Conservation (phyloP, 1,140 invertebrate genomes). For the Zeugodacus cucurbitae region DNA sequence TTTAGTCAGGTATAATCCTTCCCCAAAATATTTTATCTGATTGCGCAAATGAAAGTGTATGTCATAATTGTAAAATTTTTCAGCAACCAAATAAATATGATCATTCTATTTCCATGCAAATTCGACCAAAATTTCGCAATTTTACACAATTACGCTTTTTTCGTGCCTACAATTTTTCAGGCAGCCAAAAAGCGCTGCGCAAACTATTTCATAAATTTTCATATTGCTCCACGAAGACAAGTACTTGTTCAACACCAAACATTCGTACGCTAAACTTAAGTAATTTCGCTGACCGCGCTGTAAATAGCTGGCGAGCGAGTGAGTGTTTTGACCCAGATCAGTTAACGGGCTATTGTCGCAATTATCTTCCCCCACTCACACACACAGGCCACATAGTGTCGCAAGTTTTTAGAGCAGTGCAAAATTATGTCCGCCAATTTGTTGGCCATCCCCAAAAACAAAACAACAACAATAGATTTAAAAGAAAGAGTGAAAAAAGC, state of each 20-base stretch:
- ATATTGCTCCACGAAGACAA: not conserved
- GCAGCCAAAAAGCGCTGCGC: not conserved
- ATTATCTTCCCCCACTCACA: not conserved
- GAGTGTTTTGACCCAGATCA: constrained; percentile 9
- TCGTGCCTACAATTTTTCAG: not conserved
- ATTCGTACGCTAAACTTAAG: not conserved
- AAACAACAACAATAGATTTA: not conserved
- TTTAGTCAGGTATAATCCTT: not conserved
- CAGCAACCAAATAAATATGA: not conserved
- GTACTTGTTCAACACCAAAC: not conserved
- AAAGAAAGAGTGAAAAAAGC: not conserved
- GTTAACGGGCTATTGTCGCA: not conserved
- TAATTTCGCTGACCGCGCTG: not conserved
- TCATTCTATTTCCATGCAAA: not conserved
- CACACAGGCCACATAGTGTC: not conserved
- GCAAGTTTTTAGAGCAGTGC: not conserved
- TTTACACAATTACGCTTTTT: not conserved
- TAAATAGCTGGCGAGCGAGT: not conserved
- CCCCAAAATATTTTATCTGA: too few relatives aligned
- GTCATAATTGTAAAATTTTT: not conserved
- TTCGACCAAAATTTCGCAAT: not conserved
- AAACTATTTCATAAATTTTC: not conserved
- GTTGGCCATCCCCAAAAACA: not conserved
- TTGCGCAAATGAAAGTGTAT: too few relatives aligned
- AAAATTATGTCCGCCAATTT: constrained; percentile 6